Percentiles rank a stretch among this genome's conserved stretches.
Conservation (phyloP, 2,113 vertebrate species). For the Embiotoca jacksoni region DNA sequence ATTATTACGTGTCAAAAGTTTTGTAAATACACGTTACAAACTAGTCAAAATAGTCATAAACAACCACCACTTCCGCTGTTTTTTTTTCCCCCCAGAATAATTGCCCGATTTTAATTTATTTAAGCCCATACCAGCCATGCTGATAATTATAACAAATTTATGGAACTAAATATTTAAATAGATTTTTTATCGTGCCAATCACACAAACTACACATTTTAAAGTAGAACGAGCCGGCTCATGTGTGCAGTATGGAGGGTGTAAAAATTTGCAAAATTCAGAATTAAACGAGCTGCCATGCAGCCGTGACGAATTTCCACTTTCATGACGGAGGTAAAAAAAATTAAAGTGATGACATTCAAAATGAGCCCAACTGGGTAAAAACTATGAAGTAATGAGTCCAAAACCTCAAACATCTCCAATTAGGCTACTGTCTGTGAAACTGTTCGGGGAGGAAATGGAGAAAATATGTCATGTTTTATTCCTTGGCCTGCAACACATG, state of each 20-base stretch:
- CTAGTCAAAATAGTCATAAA: too few relatives aligned
- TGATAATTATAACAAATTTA: too few relatives aligned
- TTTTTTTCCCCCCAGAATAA: too few relatives aligned
- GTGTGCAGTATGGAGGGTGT: background rate
- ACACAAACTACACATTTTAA: too few relatives aligned
- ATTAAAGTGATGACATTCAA: background rate
- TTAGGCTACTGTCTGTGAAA: conserved; percentile 3
- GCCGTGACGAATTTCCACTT: background rate
- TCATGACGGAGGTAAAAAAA: conserved; percentile 9
- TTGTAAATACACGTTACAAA: too few relatives aligned
- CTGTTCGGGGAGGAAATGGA: background rate
- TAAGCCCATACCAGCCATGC: too few relatives aligned
- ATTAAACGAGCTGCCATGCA: background rate
- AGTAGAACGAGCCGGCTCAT: too few relatives aligned
- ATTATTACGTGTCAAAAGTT: too few relatives aligned
- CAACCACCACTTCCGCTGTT: too few relatives aligned
- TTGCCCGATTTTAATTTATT: too few relatives aligned
- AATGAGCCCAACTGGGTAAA: background rate
- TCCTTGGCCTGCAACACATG: background rate
- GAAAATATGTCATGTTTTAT: background rate
- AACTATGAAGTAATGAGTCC: conserved; percentile 6
- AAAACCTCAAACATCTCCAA: conserved; percentile 10
- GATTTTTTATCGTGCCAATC: background rate
- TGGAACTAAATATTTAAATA: conserved; percentile 1
- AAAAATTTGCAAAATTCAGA: conserved; percentile 24